Evolutionary conservation across 2,888 invertebrate species (phyloP), one percentile per base, ranked within the genome.

Genomic region (Chymomyza fuscimana): DNA sequence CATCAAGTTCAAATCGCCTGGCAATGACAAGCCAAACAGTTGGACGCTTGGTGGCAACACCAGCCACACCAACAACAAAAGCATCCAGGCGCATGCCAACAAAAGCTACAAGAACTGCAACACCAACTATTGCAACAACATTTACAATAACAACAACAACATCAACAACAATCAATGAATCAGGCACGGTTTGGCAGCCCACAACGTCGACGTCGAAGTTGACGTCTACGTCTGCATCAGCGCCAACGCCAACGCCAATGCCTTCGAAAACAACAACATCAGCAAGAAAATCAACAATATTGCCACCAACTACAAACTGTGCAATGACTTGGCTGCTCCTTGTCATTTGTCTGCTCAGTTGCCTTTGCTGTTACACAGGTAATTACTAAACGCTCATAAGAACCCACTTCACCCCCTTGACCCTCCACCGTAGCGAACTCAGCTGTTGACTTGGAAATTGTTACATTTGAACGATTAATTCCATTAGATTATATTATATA

Each of bases 361-460:
- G 82, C 72, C 73, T 87, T 52, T 79, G 86, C 82, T 79, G 83
- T 65, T 85, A 80, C 73, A 82, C 83, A 83, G 83, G 83, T 83
- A 83, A 83, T 81, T 81, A 79, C 65, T 29, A 10, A 19, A 19
- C 10, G 7, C 9, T 56, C 32, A 32, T 32, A 32, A 32, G 7
- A 32, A 9, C 32, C 32, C 32, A 32, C 9, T 32, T 32, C 32
- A 5, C 7, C 32, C 32, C 9, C 5, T 32, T 25, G 25, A 1
- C 25, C 3, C 3, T 25, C 25, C 7, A 32, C 32, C 32, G 5
- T 32, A 32, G 1, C 19, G 19, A 19, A 32, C 6, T 4, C 32
- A 32, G 2, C 32, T 32, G 32, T 32, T 5, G 32, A 5, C 32
- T 32, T 32, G 6, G 32, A 32, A 40, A 10, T 40, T 1, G 40